A percentile compares a stretch with the other conserved stretches of the same genome.
Conservation (phyloP, 2,888 invertebrate genomes). For the Drosophila recens region DNA sequence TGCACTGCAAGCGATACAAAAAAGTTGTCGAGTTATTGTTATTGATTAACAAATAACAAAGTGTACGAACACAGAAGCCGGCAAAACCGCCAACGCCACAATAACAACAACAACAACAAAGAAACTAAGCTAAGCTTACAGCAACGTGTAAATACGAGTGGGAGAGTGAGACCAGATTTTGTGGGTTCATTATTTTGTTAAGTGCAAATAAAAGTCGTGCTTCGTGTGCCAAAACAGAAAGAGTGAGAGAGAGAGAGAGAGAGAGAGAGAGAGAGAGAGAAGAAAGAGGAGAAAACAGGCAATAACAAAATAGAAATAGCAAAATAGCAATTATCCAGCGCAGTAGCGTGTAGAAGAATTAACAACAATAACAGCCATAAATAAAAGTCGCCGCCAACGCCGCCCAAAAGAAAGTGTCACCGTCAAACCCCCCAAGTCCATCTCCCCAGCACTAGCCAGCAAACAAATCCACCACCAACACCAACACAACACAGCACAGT, state of each 20-base stretch:
- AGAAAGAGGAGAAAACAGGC: conserved; percentile 35
- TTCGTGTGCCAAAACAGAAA: conserved; percentile 55
- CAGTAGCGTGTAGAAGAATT: conserved; percentile 58
- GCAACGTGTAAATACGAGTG: conserved; percentile 55
- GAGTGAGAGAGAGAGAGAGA: conserved; percentile 4
- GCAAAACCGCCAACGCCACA: conserved; percentile 31
- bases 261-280: conserved; percentile 15
- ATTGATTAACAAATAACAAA: conserved; percentile 60
- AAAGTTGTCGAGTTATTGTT: conserved; percentile 54
- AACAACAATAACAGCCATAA: conserved; percentile 59
- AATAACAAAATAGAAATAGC: conserved; percentile 50
- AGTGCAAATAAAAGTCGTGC: conserved; percentile 55
- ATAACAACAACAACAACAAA: conserved; percentile 18
- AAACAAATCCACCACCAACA: conserved; percentile 62
- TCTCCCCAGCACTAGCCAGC: conserved; percentile 20
- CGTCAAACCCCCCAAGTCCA: conserved; percentile 18
- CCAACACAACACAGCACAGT: conserved; percentile 9
- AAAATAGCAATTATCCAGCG: conserved; percentile 60
- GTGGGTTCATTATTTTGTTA: conserved; percentile 53
- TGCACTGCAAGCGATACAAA: conserved; percentile 24
- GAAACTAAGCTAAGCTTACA: conserved; percentile 46
- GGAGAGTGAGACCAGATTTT: conserved; percentile 52
- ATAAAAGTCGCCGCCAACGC: conserved; percentile 56
- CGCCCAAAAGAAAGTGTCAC: conserved; percentile 63
- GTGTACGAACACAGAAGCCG: conserved; percentile 50